Conservation (phyloP, 2,888 invertebrate genomes). For the Drepanosiphum platanoidis region DNA sequence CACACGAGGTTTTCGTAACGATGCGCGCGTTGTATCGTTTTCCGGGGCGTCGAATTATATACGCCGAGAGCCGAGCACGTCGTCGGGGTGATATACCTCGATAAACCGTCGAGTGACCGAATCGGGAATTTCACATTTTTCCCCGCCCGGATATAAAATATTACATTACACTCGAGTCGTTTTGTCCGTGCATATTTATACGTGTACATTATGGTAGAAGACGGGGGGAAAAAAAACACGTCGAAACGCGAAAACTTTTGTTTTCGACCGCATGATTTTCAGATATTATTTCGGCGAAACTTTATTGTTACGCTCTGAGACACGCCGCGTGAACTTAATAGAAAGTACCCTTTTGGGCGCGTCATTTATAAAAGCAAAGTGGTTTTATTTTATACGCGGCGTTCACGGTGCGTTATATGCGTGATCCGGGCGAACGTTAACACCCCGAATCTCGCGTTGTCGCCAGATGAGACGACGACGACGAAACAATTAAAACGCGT, state of each 20-base stretch:
- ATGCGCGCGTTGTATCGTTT: too few species aligned
- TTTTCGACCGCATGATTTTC: constrained; percentile 41
- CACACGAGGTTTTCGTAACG: too few species aligned
- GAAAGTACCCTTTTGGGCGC: constrained; percentile 33
- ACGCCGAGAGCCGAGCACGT: too few species aligned
- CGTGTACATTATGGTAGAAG: neutral
- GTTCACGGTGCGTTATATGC: neutral
- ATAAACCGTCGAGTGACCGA: too few species aligned
- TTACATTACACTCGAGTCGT: neutral
- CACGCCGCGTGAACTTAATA: constrained; percentile 49
- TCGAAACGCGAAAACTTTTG: constrained; percentile 43
- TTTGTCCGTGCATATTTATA: neutral
- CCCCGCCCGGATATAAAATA: neutral
- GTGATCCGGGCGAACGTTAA: neutral
- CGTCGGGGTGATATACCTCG: too few species aligned
- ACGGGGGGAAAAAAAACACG: neutral
- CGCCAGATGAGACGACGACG: too few species aligned
- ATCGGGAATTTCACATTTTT: neutral
- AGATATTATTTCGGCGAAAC: constrained; percentile 46
- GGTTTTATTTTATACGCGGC: constrained; percentile 22
- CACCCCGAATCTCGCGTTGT: neutral
- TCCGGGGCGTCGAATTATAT: too few species aligned
- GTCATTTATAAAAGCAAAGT: constrained; percentile 55
- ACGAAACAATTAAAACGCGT: neutral
- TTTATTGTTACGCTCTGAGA: constrained; percentile 33